Evolutionary conservation across 2,113 vertebrate species (phyloP).

Genomic region (Cervus canadensis): DNA sequence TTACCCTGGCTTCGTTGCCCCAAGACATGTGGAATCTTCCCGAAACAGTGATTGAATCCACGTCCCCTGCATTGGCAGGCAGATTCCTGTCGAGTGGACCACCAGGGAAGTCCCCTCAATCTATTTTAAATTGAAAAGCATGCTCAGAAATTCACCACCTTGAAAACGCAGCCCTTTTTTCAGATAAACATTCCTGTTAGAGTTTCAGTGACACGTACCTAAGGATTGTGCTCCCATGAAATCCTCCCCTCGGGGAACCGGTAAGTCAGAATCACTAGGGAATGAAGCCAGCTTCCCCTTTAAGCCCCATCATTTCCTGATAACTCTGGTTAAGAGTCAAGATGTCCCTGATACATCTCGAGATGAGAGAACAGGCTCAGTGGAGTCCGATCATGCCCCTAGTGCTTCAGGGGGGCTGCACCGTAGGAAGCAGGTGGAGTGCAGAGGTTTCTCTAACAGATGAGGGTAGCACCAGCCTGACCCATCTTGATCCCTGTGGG

Average conservation of each 20-base stretch:
- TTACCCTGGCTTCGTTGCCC: background rate
- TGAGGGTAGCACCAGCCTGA: background rate
- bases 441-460: background rate
- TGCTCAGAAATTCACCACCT: background rate
- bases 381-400: background rate
- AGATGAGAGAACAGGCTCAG: background rate
- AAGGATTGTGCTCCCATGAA: background rate
- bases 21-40: background rate
- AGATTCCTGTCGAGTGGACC: background rate
- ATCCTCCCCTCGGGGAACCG: background rate
- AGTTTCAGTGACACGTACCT: background rate
- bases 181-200: background rate
- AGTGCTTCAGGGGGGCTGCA: fast-evolving
- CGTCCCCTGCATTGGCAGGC: background rate
- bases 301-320: background rate
- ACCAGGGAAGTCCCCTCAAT: background rate
- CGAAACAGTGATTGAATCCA: background rate
- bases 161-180: background rate
- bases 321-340: constrained; percentile 18
- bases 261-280: constrained; percentile 51
- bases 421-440: background rate
- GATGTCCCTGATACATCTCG: background rate
- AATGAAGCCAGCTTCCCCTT: constrained; percentile 35
- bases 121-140: background rate
- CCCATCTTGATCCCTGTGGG: fast-evolving